Conservation (phyloP, 1,140 invertebrate genomes). For the Hypothenemus hampei region DNA sequence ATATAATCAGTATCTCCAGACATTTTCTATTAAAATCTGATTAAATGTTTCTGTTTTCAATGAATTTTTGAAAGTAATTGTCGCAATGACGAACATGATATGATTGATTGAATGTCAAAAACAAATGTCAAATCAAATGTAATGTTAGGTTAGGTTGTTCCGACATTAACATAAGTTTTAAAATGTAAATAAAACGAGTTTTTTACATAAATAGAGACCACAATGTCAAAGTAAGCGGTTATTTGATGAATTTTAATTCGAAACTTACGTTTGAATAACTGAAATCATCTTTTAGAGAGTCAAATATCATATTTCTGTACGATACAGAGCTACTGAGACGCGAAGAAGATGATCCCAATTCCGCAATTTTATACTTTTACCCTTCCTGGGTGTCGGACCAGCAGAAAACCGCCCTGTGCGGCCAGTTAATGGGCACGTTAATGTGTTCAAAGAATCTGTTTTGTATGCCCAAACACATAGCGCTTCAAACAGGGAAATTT, state of each 20-base stretch:
- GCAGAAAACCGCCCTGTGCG: constrained; percentile 71
- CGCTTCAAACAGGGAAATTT: constrained; percentile 80
- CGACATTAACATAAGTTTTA: no score
- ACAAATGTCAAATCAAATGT: no score
- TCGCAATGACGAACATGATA: no score
- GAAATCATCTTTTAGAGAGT: constrained; percentile 59
- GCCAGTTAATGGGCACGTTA: constrained; percentile 75
- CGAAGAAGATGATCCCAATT: constrained; percentile 80
- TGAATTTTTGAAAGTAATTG: no score
- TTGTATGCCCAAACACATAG: constrained; percentile 64
- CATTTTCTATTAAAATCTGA: constrained; percentile 9
- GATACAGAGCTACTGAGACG: constrained; percentile 69
- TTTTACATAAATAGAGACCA: no score
- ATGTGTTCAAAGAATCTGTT: constrained; percentile 72
- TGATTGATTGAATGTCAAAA: no score
- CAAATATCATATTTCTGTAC: constrained; percentile 84
- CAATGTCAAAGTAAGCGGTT: no score
- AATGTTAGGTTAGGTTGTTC: no score
- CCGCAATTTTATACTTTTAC: constrained; percentile 83
- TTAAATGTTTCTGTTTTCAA: no score
- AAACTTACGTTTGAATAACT: no score
- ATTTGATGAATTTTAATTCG: no score
- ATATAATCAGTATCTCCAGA: constrained; percentile 31
- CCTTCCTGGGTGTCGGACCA: constrained; percentile 79
- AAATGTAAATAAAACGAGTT: no score